phyloP scores from a whole-genome alignment of 2,113 vertebrate species.

The Bothrops jararaca region DNA sequence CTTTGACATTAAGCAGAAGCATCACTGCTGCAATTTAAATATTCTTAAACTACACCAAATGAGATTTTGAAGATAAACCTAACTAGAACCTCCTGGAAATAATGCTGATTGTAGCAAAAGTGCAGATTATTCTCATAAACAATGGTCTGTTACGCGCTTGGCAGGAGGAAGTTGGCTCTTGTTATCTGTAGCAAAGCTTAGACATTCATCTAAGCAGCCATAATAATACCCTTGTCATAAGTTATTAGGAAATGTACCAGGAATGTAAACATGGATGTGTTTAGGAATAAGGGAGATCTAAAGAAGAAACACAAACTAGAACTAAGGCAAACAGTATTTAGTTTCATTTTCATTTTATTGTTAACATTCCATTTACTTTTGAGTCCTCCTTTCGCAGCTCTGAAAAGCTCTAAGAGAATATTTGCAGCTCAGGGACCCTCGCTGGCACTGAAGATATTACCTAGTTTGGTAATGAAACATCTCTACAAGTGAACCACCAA shows the following conservation, averaged over 20 bases:
- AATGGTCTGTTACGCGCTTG: neutral
- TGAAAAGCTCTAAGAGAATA: neutral
- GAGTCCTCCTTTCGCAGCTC: neutral
- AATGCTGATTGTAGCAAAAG: neutral
- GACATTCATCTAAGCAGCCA: neutral
- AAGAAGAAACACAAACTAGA: neutral
- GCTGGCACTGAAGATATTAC: neutral
- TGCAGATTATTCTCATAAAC: neutral
- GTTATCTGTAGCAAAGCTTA: neutral
- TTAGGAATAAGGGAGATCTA: neutral
- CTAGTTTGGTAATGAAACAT: neutral
- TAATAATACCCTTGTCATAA: neutral
- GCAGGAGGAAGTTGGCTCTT: neutral
- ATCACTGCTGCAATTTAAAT: slow-evolving; percentile 4
- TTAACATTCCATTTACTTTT: neutral
- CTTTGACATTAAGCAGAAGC: neutral
- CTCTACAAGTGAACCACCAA: neutral
- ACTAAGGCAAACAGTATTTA: neutral
- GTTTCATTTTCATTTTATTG: slow-evolving; percentile 14
- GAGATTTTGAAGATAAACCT: neutral
- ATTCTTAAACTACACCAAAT: neutral
- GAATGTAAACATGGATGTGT: neutral
- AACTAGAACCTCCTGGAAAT: neutral
- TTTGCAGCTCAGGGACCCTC: neutral
- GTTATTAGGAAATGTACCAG: neutral